phyloP scores from a whole-genome alignment of 2,797 vertebrate species.

The Mico argentatus region DNA sequence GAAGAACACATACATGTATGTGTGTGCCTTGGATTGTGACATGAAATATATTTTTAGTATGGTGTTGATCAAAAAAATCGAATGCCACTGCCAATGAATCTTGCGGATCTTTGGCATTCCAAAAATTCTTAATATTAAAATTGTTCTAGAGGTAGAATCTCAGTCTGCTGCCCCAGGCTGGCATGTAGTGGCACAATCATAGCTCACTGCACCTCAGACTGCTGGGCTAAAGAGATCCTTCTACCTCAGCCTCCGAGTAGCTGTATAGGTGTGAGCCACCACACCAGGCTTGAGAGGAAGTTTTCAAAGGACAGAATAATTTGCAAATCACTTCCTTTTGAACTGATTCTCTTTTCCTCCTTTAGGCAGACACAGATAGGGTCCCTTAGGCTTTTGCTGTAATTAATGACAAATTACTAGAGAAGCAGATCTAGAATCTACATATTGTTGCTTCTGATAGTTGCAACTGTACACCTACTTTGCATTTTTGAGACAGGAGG shows the following conservation, averaged over 20 bases:
- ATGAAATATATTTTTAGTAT: slow-evolving; percentile 30
- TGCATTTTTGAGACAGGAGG: neutral
- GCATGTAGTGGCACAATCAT: neutral
- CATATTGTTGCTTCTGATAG: neutral
- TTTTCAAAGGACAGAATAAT: neutral
- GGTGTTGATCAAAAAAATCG: neutral
- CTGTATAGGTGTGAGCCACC: neutral
- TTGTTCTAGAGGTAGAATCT: neutral
- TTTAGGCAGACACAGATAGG: neutral
- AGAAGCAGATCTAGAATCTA: neutral
- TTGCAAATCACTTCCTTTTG: neutral
- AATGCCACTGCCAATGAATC: neutral
- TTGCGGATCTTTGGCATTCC: neutral
- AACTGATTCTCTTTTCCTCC: neutral
- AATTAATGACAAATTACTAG: neutral
- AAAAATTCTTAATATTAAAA: neutral
- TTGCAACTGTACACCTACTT: neutral
- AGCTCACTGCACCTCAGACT: neutral
- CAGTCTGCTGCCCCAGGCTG: neutral
- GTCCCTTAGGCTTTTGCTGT: neutral
- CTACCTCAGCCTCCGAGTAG: neutral
- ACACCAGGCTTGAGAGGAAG: neutral
- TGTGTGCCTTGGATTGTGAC: neutral
- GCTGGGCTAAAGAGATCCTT: neutral
- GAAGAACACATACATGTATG: neutral